phyloP scores from a whole-genome alignment of 2,797 vertebrate species.

The Danio kyathit region DNA sequence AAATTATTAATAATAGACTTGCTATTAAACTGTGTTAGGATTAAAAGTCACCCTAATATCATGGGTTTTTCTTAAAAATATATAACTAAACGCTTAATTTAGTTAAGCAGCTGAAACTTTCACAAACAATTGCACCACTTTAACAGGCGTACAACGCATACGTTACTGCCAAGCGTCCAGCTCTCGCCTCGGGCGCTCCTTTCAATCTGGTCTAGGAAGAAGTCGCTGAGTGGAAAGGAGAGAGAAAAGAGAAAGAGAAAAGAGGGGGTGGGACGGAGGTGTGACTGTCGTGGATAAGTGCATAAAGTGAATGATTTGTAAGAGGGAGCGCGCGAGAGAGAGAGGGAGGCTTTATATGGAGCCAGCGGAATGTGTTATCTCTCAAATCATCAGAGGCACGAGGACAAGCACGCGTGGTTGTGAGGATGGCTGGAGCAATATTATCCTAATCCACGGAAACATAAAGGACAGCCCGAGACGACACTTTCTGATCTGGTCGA shows the following conservation, averaged over 20 bases:
- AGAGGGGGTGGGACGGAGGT: constrained; percentile 36
- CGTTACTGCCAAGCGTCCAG: constrained; percentile 25
- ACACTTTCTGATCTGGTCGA: constrained; percentile 46
- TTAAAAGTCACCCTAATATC: neutral
- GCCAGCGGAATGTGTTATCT: constrained; percentile 55
- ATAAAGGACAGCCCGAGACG: constrained; percentile 26
- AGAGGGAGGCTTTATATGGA: constrained; percentile 65
- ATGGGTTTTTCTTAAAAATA: neutral
- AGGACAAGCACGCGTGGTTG: constrained; percentile 42
- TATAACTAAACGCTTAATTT: neutral
- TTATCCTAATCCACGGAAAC: constrained; percentile 35
- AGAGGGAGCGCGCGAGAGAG: constrained; percentile 65
- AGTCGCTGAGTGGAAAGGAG: constrained; percentile 36
- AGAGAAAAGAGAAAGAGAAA: constrained; percentile 7
- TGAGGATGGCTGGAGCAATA: constrained; percentile 39
- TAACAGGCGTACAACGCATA: constrained; percentile 16
- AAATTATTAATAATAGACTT: neutral
- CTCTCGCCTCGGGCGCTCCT: constrained; percentile 31
- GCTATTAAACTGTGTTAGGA: too few species aligned
- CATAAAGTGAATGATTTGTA: constrained; percentile 42
- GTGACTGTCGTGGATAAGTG: constrained; percentile 47
- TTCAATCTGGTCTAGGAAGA: constrained; percentile 44
- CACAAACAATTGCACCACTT: constrained; percentile 5
- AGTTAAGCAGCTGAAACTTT: neutral
- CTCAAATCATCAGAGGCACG: constrained; percentile 54